Conservation (phyloP, 2,113 vertebrate genomes). For the Numenius arquata region DNA sequence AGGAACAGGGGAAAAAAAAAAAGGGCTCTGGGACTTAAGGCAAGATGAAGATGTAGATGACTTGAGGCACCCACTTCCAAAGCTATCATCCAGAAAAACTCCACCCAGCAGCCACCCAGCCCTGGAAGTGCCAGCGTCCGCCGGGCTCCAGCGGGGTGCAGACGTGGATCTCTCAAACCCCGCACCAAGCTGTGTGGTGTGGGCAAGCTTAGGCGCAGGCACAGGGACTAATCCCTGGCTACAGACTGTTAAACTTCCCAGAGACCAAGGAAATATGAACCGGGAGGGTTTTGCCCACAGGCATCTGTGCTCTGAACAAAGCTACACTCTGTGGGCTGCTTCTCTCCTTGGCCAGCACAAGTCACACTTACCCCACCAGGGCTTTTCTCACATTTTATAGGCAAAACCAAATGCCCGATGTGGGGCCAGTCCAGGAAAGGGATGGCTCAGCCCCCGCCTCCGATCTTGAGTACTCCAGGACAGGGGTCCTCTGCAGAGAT, state of each 20-base stretch:
- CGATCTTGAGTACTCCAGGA: background rate
- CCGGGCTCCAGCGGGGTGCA: background rate
- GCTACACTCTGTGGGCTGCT: background rate
- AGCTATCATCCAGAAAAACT: constrained; percentile 37
- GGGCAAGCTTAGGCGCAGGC: background rate
- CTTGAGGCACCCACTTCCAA: constrained; percentile 46
- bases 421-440: background rate
- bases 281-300: constrained; percentile 4
- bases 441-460: background rate
- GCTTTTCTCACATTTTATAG: background rate
- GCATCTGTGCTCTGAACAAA: constrained; percentile 40
- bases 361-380: background rate
- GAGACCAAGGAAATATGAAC: constrained; percentile 26
- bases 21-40: background rate
- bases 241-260: background rate
- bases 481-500: background rate
- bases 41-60: constrained; percentile 28
- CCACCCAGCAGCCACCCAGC: background rate
- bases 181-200: fast-evolving
- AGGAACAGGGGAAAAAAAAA: background rate
- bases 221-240: background rate
- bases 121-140: background rate
- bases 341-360: background rate
- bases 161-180: background rate
- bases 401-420: background rate